Conservation (phyloP, 1,140 invertebrate genomes). For the Aphis gossypii region DNA sequence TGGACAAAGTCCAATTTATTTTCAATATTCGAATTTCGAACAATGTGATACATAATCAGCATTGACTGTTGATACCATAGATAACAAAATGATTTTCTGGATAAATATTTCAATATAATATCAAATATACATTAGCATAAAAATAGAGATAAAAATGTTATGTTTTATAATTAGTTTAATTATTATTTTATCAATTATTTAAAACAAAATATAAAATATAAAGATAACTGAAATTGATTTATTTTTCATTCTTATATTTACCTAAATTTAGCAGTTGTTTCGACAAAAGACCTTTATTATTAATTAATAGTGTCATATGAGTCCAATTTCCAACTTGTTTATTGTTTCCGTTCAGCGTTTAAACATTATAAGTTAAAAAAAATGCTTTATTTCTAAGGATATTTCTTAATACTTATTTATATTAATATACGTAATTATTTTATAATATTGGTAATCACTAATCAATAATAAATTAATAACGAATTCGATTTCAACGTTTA, state of each 20-base stretch:
- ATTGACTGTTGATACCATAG: background rate
- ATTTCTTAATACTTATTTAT: background rate
- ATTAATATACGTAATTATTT: background rate
- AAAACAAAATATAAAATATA: too few species aligned
- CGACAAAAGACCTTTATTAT: background rate
- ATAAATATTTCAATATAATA: background rate
- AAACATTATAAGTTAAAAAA: background rate
- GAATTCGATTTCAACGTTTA: background rate
- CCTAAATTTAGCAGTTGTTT: background rate
- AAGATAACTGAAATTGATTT: too few species aligned
- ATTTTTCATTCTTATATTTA: too few species aligned
- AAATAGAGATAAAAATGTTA: background rate
- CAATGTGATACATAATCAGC: background rate
- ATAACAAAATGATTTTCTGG: background rate
- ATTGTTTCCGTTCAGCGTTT: background rate
- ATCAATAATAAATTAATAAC: background rate
- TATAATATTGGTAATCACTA: background rate
- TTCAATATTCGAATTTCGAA: background rate
- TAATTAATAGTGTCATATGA: background rate
- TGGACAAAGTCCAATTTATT: background rate
- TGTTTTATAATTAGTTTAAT: background rate
- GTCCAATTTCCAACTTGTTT: background rate
- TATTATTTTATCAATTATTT: too few species aligned
- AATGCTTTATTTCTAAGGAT: background rate
- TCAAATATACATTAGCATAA: background rate